Conservation (phyloP, 2,888 invertebrate species). For the Sceliomorpha sp. region DNA sequence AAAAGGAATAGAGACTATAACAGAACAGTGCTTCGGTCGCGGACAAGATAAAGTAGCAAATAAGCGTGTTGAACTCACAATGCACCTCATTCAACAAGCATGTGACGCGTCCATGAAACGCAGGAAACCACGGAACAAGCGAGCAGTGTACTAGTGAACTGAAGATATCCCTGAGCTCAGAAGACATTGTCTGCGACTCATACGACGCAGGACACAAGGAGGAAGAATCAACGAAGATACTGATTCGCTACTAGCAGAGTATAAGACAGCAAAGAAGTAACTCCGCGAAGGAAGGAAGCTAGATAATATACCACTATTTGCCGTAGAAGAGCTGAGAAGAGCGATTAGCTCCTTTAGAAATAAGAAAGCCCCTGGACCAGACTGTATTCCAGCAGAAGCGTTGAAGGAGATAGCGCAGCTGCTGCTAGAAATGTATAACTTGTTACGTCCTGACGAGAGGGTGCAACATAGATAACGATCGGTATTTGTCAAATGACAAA, state of each 20-base stretch:
- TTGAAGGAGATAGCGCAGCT: conserved; percentile 39
- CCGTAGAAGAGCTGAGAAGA: conserved; percentile 25
- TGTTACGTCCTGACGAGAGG: too few relatives aligned
- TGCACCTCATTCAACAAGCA: conserved; percentile 10
- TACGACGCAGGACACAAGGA: conserved; percentile 38
- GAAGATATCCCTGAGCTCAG: conserved; percentile 54
- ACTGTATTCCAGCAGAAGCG: conserved; percentile 56
- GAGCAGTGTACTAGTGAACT: conserved; percentile 58
- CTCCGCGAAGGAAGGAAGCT: not conserved
- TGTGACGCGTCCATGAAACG: conserved; percentile 37
- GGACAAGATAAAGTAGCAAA: not conserved
- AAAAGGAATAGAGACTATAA: too few relatives aligned
- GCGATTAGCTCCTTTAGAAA: conserved; percentile 32
- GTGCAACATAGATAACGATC: too few relatives aligned
- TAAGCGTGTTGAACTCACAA: not conserved
- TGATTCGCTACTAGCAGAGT: not conserved
- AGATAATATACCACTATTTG: conserved; percentile 23
- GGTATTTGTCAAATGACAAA: too few relatives aligned
- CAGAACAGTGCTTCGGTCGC: too few relatives aligned
- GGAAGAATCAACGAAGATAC: conserved; percentile 14
- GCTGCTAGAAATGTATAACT: conserved; percentile 21
- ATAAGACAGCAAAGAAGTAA: conserved; percentile 19
- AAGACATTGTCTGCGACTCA: conserved; percentile 25
- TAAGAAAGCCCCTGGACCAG: conserved; percentile 56
- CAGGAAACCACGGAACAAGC: conserved; percentile 1